phyloP scores from a whole-genome alignment of 1,140 invertebrate genomes.

The Araneus ventricosus region DNA sequence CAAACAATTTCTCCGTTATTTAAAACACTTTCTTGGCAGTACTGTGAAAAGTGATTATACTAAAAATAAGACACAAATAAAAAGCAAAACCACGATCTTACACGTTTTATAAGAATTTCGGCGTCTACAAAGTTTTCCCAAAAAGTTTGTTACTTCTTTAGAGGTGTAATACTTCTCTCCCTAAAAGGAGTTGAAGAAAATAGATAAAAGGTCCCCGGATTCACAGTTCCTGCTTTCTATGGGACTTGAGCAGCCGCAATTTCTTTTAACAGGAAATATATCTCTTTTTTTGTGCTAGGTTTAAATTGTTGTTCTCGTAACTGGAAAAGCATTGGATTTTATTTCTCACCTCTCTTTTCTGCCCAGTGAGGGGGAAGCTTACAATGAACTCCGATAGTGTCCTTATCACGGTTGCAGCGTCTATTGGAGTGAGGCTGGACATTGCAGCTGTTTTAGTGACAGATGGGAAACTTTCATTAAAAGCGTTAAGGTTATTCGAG shows the following conservation, averaged over 20 bases:
- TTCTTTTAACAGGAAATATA: constrained; percentile 68
- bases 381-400: constrained; percentile 44
- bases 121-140: constrained; percentile 25
- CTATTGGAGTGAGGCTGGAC: constrained; percentile 12
- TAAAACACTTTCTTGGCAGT: neutral
- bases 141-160: constrained; percentile 21
- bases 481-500: constrained; percentile 20
- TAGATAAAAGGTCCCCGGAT: constrained; percentile 51
- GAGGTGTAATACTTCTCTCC: constrained; percentile 1
- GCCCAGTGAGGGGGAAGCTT: neutral
- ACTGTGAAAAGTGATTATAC: neutral
- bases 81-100: neutral
- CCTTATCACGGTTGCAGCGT: constrained; percentile 23
- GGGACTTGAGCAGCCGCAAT: constrained; percentile 37
- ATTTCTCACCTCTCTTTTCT: constrained; percentile 60
- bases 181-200: constrained; percentile 38
- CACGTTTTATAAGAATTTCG: constrained; percentile 3
- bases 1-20: neutral
- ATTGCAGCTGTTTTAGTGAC: constrained; percentile 58
- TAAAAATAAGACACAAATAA: neutral
- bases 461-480: constrained; percentile 64
- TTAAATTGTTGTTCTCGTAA: constrained; percentile 66
- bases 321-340: constrained; percentile 66
- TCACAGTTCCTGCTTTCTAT: constrained; percentile 56
- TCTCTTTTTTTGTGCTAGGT: constrained; percentile 46